A percentile compares a stretch with the other conserved stretches of the same genome.
phyloP scores from a whole-genome alignment of 1,140 invertebrate species.

The Drosophila pallidifrons region DNA sequence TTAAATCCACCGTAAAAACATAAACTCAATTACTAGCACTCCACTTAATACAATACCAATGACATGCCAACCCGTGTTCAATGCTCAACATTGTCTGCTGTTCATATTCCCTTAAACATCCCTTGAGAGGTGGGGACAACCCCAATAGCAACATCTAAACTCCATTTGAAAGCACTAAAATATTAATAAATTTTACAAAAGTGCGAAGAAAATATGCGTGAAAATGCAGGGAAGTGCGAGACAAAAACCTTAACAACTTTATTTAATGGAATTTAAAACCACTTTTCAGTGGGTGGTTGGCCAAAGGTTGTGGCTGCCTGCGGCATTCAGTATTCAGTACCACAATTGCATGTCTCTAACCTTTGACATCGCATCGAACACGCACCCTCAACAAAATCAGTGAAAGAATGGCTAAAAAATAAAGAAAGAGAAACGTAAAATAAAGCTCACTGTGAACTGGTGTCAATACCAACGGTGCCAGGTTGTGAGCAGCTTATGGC shows the following conservation, averaged over 20 bases:
- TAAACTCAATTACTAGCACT: constrained; percentile 63
- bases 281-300: constrained; percentile 66
- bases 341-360: constrained; percentile 79
- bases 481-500: constrained; percentile 73
- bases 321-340: constrained; percentile 51
- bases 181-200: constrained; percentile 84
- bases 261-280: constrained; percentile 85
- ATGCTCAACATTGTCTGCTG: neutral
- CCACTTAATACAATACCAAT: constrained; percentile 58
- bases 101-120: constrained; percentile 24
- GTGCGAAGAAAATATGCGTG: constrained; percentile 83
- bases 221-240: constrained; percentile 66
- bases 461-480: constrained; percentile 78
- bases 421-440: constrained; percentile 34
- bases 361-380: constrained; percentile 57
- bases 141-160: constrained; percentile 65
- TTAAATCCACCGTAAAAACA: neutral
- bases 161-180: constrained; percentile 83
- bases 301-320: constrained; percentile 58
- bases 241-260: constrained; percentile 80
- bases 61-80: constrained; percentile 12
- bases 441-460: constrained; percentile 70
- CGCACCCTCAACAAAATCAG: constrained; percentile 16
- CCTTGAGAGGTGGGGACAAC: constrained; percentile 1
- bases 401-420: constrained; percentile 24